A percentile compares a stretch with the other conserved stretches of the same genome.
phyloP scores from a whole-genome alignment of 2,888 invertebrate species.

The Polyommatus icarus region DNA sequence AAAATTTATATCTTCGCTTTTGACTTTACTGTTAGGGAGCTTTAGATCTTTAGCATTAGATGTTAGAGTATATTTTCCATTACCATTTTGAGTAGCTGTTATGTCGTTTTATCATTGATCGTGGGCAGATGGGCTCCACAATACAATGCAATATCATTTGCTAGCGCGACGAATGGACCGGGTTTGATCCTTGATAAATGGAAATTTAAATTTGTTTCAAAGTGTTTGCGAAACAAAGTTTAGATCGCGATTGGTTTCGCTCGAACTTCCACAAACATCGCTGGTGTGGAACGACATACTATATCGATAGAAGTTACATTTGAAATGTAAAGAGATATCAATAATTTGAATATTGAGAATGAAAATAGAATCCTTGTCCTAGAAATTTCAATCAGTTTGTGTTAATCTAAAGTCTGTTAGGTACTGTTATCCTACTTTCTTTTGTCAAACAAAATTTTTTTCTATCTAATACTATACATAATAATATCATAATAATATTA shows the following conservation, averaged over 20 bases:
- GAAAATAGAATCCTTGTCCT: too few relatives aligned
- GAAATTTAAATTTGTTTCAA: constrained; percentile 65
- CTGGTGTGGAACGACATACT: background rate
- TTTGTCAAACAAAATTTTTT: too few relatives aligned
- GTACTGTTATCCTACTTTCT: too few relatives aligned
- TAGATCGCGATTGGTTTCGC: constrained; percentile 51
- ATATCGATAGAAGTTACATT: background rate
- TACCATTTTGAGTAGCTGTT: constrained; percentile 27
- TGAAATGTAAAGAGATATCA: background rate
- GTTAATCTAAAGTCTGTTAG: too few relatives aligned
- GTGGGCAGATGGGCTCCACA: constrained; percentile 54
- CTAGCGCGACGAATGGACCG: constrained; percentile 61
- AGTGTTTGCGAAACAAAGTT: constrained; percentile 56
- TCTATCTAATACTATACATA: too few relatives aligned
- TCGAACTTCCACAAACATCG: constrained; percentile 28
- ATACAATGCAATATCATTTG: constrained; percentile 68
- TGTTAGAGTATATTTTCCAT: constrained; percentile 42
- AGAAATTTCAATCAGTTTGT: too few relatives aligned
- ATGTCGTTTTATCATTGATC: constrained; percentile 35
- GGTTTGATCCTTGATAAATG: constrained; percentile 68
- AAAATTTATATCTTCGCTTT: background rate
- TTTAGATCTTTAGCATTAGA: background rate
- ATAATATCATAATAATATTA: too few relatives aligned
- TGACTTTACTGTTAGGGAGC: background rate
- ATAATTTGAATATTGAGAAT: too few relatives aligned